Base-by-base conservation (phyloP, 2,888 invertebrate species). In the Synergus umbraculus region DNA sequence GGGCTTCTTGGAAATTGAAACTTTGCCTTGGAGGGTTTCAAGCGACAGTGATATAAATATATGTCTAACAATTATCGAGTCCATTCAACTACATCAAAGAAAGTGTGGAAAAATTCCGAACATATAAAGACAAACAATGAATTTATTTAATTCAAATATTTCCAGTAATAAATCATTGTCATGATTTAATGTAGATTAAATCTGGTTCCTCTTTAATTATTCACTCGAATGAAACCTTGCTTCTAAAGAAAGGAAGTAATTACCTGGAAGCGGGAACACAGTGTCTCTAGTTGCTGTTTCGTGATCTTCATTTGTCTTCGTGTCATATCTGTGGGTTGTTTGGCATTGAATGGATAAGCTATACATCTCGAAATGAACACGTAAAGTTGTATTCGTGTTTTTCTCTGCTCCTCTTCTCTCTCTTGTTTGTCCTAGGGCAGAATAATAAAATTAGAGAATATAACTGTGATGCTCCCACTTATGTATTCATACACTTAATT, bases 301-400 rank as follows among this genome's bases (percentile, higher is more conserved):
- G 97, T 98, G 78, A 99, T 96, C 94, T 99, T 99, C 79, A 97
- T 96, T 92, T 98, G 98, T 83, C 99, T 94, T 89, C 97, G 94
- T 2, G 98, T 98, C 98, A 99, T 98, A 92, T 99, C 99, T 9
- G 98, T 98, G 0, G 98, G 98, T 92, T 99, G 99, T 93, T 99
- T 99, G 13, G 99, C 98, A 93, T 99, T 99, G 94, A 99, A 99
- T 9, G 99, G 99, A 93, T 99, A 99, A 9, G 99, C 98, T 90
- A 99, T 96, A 93, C 99, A 98, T 91, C 99, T 95, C 85, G 99
- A 98, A 85, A 99, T 97, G 92, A 99, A 99, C 85, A 99, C 99
- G 93, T 99, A 99, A 63, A 99, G 93, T 92, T 99, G 99, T 81
- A 99, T 95, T 82, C 98, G 95, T 82, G 96, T 95, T 92, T 99